Evolutionary conservation across 2,797 vertebrate genomes (phyloP), one percentile per base, ranked within the genome.

Genomic region (Molossus alvarezi): DNA sequence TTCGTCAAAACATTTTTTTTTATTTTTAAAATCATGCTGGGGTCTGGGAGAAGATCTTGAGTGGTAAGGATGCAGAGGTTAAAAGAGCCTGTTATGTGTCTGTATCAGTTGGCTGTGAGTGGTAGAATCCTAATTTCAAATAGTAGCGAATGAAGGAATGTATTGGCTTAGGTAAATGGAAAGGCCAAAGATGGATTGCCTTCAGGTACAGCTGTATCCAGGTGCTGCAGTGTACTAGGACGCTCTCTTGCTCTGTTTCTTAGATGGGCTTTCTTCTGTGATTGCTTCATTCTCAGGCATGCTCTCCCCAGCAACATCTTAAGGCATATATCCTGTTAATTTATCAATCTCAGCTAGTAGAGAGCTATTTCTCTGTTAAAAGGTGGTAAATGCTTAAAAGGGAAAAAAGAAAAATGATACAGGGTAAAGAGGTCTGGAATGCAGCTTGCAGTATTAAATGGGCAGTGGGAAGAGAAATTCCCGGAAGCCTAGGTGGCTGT

Each of bases 111-210:
- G 82, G 18, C 73, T 29, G 13, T 88, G 76, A 71, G 25, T 23
- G 25, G 9, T 15, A 64, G n/a, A 71, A 37, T 15, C 45, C 11
- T 11, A 41, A n/a, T 57, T 62, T 84, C 69, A 5, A 27, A 20
- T 76, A 60, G 48, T 58, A 11, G 18, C 58, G 67, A 33, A 29
- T n/a, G 53, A 76, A 69, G 23, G 48, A 21, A 5, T 25, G 37
- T 37, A 13, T 69, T 75, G 55, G 12, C 14, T 88, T 23, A 5
- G n/a, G 51, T 57, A 79, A 37, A 53, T 9, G 33, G 67, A 27
- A 90, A n/a, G 23, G 17, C 7, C 1, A 37, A 25, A 62, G 29
- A 33, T 21, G 3, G 0, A 5, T n/a, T 8, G 9, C 67, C 75
- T 95, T 88, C 67, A 58, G 72, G 69, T 67, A 5, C 3, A 21